phyloP scores from a whole-genome alignment of 2,797 vertebrate genomes.

The Simalia tracyae region DNA sequence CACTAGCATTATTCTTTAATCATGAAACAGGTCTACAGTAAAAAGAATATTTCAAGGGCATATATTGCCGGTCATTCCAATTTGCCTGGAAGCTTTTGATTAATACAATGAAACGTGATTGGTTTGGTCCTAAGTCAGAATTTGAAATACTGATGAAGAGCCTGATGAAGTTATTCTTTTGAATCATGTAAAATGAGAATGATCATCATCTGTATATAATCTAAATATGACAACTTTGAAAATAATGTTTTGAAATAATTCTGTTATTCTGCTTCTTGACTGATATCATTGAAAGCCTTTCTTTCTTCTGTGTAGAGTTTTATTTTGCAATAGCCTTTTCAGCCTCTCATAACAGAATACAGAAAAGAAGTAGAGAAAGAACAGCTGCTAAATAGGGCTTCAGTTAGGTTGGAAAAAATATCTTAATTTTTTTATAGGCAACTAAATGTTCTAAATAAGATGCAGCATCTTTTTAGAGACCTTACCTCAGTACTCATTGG shows the following conservation, averaged over 20 bases:
- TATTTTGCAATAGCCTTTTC: background rate
- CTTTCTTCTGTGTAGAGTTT: background rate
- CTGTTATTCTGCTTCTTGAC: conserved; percentile 17
- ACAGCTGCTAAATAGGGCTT: background rate
- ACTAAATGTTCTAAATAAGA: background rate
- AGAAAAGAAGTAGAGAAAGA: background rate
- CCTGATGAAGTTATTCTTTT: background rate
- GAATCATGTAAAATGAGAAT: conserved; percentile 11
- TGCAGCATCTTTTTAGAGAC: background rate
- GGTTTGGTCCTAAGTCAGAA: conserved; percentile 19
- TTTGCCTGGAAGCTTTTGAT: conserved; percentile 14
- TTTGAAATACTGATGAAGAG: conserved; percentile 8
- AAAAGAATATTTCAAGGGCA: conserved; percentile 12
- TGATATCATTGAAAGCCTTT: background rate
- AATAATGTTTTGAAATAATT: background rate
- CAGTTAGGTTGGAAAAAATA: background rate
- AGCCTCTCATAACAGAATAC: background rate
- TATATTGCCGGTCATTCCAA: conserved; percentile 5
- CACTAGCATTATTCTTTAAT: background rate
- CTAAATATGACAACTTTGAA: background rate
- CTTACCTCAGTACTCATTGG: background rate
- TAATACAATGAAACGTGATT: background rate
- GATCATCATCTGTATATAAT: background rate
- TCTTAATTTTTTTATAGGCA: background rate
- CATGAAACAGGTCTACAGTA: background rate